Percentiles rank a stretch among this genome's conserved stretches.
Conservation (phyloP, 2,113 vertebrate genomes). For the Istiophorus platypterus region DNA sequence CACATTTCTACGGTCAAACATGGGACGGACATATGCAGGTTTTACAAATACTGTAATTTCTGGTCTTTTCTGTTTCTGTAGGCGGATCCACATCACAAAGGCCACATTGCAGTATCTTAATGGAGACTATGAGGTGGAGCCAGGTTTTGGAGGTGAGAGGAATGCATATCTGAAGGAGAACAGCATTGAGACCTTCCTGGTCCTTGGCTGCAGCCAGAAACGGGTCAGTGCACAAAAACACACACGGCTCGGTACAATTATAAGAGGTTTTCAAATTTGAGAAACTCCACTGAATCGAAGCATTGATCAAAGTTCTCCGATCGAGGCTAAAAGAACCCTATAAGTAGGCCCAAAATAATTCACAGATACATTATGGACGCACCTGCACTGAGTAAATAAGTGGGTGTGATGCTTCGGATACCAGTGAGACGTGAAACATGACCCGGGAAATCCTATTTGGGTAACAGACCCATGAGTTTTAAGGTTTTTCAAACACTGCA, state of each 20-base stretch:
- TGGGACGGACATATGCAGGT: not conserved
- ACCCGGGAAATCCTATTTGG: too few species aligned
- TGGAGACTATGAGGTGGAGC: slow-evolving; percentile 97
- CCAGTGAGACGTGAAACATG: too few species aligned
- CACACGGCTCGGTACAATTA: not conserved
- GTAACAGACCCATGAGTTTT: not conserved
- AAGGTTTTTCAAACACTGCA: not conserved
- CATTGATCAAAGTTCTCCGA: not conserved
- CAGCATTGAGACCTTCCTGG: slow-evolving; percentile 96
- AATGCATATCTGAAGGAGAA: slow-evolving; percentile 97
- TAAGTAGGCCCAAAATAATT: too few species aligned
- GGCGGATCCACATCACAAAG: slow-evolving; percentile 96
- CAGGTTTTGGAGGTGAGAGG: slow-evolving; percentile 92
- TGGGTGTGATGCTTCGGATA: too few species aligned
- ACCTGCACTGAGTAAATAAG: not conserved
- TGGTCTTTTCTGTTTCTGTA: slow-evolving; percentile 48
- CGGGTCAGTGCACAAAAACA: slow-evolving; percentile 83
- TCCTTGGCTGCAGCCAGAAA: slow-evolving; percentile 96
- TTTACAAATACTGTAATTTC: not conserved
- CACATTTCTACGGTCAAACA: too few species aligned
- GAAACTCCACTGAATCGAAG: not conserved
- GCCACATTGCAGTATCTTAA: slow-evolving; percentile 96
- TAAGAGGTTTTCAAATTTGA: not conserved
- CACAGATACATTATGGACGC: not conserved
- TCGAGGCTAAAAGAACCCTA: not conserved